Percentiles rank a stretch among this genome's conserved stretches.
These are phyloP conservation scores for Cichladusa arquata DNA, from an alignment of 2,113 vertebrate genomes.

Conservation along the genomic window DNA sequence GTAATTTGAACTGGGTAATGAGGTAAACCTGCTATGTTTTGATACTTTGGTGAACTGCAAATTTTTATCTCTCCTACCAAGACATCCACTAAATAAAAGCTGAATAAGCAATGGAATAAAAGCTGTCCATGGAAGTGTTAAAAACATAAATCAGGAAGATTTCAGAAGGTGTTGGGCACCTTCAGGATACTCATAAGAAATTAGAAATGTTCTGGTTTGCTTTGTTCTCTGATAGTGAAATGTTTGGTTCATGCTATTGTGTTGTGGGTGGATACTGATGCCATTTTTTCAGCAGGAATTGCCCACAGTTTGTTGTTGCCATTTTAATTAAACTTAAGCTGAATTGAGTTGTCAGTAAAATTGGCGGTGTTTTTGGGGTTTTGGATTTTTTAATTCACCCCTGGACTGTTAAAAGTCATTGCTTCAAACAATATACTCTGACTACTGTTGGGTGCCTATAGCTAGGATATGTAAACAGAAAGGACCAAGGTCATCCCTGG, in stretches of 20 bases:
- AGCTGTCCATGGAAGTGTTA: background rate
- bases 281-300: background rate
- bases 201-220: background rate
- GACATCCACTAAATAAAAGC: background rate
- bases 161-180: background rate
- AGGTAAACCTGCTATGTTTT: background rate
- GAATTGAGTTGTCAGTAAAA: constrained; percentile 8
- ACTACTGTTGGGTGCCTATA: background rate
- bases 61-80: background rate
- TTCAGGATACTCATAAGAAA: background rate
- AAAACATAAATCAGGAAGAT: background rate
- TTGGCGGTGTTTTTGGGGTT: background rate
- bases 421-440: background rate
- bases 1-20: background rate
- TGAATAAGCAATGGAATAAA: background rate
- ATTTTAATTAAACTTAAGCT: constrained; percentile 24
- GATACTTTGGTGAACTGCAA: background rate
- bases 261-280: background rate
- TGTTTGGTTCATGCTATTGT: background rate
- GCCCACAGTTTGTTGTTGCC: background rate
- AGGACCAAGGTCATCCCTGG: background rate
- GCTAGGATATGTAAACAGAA: background rate
- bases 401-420: background rate
- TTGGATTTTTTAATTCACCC: background rate
- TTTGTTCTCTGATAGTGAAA: background rate